Evolutionary conservation across 2,113 vertebrate species (phyloP), one percentile per base, ranked within the genome.

Genomic region (Trinectes maculatus): DNA sequence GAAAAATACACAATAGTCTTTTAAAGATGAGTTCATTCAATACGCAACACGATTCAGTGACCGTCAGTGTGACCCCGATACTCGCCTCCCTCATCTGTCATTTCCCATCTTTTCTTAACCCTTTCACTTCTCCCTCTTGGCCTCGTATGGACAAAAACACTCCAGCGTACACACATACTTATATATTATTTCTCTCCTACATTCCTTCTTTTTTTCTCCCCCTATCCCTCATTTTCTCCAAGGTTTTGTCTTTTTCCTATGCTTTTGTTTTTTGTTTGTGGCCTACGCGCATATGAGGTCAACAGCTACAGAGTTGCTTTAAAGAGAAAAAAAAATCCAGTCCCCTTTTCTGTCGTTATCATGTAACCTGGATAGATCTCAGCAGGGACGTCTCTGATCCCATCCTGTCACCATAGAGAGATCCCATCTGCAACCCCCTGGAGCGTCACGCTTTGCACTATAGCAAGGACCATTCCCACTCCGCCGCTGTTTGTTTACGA

Each of bases 21-120:
- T 91, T 89, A 92, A 86, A 91, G 89, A 93, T 86, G 88, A 80
- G 83, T 87, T 89, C 90, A 91, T 90, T 92, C 79, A 89, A 90
- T 89, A 89, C 90, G 71, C 83, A 82, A 68, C 85, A 85, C 89
- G 72, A 89, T 87, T 85, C 84, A 76, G 65, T 21, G 48, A 58
- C 89, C 83, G 74, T 88, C 87, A 84, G 29, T 77, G 77, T 90
- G 89, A 91, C 91, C 91, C 85, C 87, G 85, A 91, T 91, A 85
- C 85, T 82, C 80, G 74, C 68, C 37, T 59, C 34, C 52, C 61
- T 59, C 49, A 67, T 59, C 76, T 80, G 84, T 83, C 89, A 83
- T 78, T 74, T 77, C 56, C 55, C 64, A 71, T 76, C 54, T 77
- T 64, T 64, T 83, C 56, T 62, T 72, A 57, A 67, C 69, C 72